Base-by-base conservation (phyloP, 2,113 vertebrate species). In the Gallinago media region DNA sequence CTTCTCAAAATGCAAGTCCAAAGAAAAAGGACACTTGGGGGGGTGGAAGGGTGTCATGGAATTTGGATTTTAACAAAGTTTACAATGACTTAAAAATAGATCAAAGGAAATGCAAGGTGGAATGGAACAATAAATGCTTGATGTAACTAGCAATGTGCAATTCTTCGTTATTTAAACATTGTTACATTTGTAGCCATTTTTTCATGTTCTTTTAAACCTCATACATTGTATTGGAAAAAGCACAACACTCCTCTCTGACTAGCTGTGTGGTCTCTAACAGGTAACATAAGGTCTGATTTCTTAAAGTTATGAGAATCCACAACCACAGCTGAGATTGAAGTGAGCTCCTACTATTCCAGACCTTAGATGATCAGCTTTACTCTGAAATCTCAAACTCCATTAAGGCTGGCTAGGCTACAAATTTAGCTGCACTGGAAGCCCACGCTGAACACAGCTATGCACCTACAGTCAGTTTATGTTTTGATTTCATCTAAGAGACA, bases 1-100 rank as follows among this genome's bases (percentile, higher is more conserved):
- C 92, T 96, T 97, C 94, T 96, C 96, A 97, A 97, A 92, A 97
- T 96, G 85, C 25, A 70, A 96, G 92, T 84, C 82, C 71, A 93
- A 98, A 85, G 81, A 74, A 94, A 87, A 96, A 95, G 76, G 71
- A 91, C 67, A 59, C 49, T 79, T 9, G 15, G 2, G 13, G 13
- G 12, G 46, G 46, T 42, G 10, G 23, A 29, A 78, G 38, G 38
- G 38, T 38, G 38, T 7, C 36, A 38, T 70, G 50, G 83, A 94
- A 96, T 91, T 89, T 74, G 15, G 55, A 92, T 89, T 92, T 89
- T 88, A 94, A 71, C 44, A 3, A 87, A 87, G 70, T 97, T 96
- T 89, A 73, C 40, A 82, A 73, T 63, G 25, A 75, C 74, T 97
- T 95, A 71, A 82, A 92, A 92, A 78, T 66, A 86, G 73, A 95